A percentile compares a stretch with the other conserved stretches of the same genome.
These are phyloP conservation scores for Lamprotornis superbus DNA, from an alignment of 2,113 vertebrate species.

Conservation along the genomic window DNA sequence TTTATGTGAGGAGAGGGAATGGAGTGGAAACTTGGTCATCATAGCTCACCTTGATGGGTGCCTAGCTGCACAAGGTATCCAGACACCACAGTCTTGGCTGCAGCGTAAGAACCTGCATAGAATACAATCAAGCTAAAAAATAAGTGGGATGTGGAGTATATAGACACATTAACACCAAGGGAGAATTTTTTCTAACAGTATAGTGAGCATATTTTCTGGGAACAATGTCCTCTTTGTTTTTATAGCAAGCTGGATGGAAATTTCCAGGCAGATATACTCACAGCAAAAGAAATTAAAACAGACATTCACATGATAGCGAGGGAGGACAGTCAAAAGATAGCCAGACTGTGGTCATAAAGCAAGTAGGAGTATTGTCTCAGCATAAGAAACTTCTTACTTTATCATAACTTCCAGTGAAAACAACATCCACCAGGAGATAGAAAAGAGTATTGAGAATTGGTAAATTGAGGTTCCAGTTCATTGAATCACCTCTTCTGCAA, in stretches of 20 bases:
- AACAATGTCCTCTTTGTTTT: neutral
- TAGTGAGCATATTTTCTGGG: neutral
- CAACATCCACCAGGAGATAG: neutral
- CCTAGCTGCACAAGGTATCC: neutral
- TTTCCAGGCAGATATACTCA: neutral
- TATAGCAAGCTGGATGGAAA: neutral
- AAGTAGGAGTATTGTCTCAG: neutral
- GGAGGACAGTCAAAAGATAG: neutral
- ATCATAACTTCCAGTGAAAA: neutral
- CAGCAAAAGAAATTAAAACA: neutral
- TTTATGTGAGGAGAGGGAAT: neutral
- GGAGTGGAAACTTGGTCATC: neutral
- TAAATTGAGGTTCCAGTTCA: neutral
- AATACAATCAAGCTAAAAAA: neutral
- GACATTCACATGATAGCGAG: neutral
- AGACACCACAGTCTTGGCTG: neutral
- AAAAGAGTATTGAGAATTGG: neutral
- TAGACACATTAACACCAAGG: neutral
- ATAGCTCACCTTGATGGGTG: slow-evolving; percentile 5
- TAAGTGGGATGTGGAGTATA: neutral
- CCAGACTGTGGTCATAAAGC: neutral
- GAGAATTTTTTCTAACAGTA: neutral
- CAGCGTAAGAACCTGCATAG: neutral
- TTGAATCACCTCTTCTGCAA: neutral
- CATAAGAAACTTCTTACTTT: neutral